Base-by-base conservation (phyloP, 23 tunicate genomes). In the Aplidium turbinatum region DNA sequence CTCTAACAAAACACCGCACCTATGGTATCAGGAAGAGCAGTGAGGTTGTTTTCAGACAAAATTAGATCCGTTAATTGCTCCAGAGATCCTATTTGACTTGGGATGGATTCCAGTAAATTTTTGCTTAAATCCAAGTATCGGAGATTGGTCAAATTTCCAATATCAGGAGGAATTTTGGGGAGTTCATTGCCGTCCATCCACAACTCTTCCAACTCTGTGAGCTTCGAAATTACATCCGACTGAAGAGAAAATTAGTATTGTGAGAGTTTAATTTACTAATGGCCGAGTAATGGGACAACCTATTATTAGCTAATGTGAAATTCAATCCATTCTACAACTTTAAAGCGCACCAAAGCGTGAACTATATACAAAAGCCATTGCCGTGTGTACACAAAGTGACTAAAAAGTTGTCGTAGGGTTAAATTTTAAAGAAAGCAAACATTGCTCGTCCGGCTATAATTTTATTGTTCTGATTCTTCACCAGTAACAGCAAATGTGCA, bases 141-240 rank as follows among this genome's bases (percentile, higher is more conserved):
- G 28, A 91, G 97, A 16, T 85, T 57, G 16, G 71, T 71, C 16
- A 90, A 51, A 6, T 72, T 48, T n/a, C 89, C 89, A 28, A 91
- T 67, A 1, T 75, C 84, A 16, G 53, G 26, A 11, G 97, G 78
- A 16, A 91, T 79, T 46, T 57, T 62, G 73, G 58, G 67, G 33
- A 91, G 74, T 79, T 91, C 97, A 50, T 91, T 91, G 46, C 86
- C 67, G 39, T 91, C 97, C 73, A 91, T 52, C 97, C 97, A 91
- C 71, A 91, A 39, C 40, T 91, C 97, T 16, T 53, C 66, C 48
- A 91, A 74, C 24, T 63, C 68, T 13, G 70, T 58, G 7, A 91
- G 69, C 30, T 79, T 72, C 35, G 87, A 79, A 25, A 91, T 75
- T 3, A 91, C 97, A 60, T 84, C 91, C 19, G 97, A 91, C 97